These are phyloP conservation scores for Drosophila orena DNA, from an alignment of 1,140 invertebrate genomes.

Conservation along the genomic window DNA sequence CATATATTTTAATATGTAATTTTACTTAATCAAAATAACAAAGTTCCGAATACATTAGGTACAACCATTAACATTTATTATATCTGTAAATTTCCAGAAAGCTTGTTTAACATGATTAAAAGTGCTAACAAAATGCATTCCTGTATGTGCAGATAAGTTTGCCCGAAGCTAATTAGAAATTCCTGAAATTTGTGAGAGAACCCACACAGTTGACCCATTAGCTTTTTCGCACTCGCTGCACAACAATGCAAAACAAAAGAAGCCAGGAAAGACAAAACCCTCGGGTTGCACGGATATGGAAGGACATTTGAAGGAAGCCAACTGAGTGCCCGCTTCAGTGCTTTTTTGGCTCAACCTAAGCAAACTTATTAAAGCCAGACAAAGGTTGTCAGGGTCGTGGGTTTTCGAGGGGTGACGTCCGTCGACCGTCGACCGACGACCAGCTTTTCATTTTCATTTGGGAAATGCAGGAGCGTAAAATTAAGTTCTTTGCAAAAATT, in stretches of 20 bases:
- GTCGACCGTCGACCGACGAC: background rate
- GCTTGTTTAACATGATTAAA: too few species aligned
- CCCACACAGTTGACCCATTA: conserved; percentile 24
- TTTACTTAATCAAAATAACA: too few species aligned
- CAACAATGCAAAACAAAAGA: conserved; percentile 31
- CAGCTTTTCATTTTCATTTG: conserved; percentile 53
- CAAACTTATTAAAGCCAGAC: conserved; percentile 62
- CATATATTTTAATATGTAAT: background rate
- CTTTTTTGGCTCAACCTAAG: conserved; percentile 34
- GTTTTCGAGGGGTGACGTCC: background rate
- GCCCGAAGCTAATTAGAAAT: conserved; percentile 12
- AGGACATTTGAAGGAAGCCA: conserved; percentile 41
- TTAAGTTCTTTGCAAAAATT: conserved; percentile 65
- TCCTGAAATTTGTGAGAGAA: background rate
- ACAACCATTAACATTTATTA: too few species aligned
- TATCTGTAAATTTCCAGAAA: too few species aligned
- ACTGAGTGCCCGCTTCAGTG: conserved; percentile 32
- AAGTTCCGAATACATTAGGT: too few species aligned
- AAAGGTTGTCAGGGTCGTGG: conserved; percentile 17
- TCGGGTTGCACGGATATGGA: conserved; percentile 2
- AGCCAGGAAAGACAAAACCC: conserved; percentile 39
- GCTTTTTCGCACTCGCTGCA: conserved; percentile 11
- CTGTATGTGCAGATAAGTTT: too few species aligned
- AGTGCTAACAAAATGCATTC: too few species aligned
- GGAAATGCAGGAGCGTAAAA: conserved; percentile 76